A percentile compares a stretch with the other conserved stretches of the same genome.
phyloP scores from a whole-genome alignment of 2,888 invertebrate genomes.

The Balanococcus diminutus region DNA sequence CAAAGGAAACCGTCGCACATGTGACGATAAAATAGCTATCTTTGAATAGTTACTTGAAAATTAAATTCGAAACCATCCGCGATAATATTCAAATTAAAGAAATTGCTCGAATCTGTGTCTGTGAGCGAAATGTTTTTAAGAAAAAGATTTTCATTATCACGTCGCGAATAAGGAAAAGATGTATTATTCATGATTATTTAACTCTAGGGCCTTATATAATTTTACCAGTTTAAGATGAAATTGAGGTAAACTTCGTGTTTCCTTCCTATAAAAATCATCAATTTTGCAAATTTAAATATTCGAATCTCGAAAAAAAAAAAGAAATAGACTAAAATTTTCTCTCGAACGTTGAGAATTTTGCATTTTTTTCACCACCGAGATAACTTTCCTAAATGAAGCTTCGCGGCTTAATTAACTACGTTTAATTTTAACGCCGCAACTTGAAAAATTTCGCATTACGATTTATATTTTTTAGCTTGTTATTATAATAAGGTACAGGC shows the following conservation, averaged over 20 bases:
- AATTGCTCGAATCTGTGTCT: background rate
- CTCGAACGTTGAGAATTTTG: background rate
- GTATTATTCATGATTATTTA: constrained; percentile 35
- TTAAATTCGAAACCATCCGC: background rate
- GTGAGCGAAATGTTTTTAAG: background rate
- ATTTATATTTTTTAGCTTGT: constrained; percentile 16
- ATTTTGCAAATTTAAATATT: constrained; percentile 37
- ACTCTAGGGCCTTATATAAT: constrained; percentile 32
- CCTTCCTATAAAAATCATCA: constrained; percentile 34
- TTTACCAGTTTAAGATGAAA: constrained; percentile 19
- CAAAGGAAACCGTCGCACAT: background rate
- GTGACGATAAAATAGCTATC: background rate
- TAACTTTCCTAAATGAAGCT: background rate
- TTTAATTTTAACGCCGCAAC: constrained; percentile 11
- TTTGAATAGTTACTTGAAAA: background rate
- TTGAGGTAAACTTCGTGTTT: constrained; percentile 1
- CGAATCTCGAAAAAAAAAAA: constrained; percentile 5
- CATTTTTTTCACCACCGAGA: background rate
- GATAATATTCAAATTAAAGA: constrained; percentile 18
- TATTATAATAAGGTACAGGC: background rate
- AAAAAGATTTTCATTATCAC: constrained; percentile 20
- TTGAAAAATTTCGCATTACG: background rate
- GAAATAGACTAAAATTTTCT: background rate
- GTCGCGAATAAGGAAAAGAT: constrained; percentile 26
- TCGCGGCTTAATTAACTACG: constrained; percentile 19